phyloP scores from a whole-genome alignment of 1,140 invertebrate species.

The Watersipora subatra region DNA sequence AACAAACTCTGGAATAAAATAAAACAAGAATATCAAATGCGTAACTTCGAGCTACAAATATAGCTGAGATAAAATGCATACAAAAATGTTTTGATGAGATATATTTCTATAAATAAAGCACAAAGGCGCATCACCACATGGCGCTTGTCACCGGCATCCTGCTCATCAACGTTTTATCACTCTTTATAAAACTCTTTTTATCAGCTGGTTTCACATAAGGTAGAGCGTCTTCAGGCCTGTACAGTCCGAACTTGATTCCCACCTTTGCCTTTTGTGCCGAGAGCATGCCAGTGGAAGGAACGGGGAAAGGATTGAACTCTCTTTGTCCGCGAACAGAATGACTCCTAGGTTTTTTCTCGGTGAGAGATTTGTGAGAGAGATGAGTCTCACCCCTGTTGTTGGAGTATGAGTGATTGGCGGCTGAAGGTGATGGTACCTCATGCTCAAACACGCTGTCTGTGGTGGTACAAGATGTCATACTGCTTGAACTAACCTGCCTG shows the following conservation, averaged over 20 bases:
- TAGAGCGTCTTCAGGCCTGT: background rate
- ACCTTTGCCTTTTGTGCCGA: background rate
- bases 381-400: background rate
- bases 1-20: too few relatives aligned
- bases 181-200: background rate
- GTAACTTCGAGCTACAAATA: too few relatives aligned
- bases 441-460: background rate
- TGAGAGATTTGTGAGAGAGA: background rate
- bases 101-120: background rate
- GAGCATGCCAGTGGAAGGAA: background rate
- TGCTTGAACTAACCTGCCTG: background rate
- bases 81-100: too few relatives aligned
- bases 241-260: background rate
- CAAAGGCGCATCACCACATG: background rate
- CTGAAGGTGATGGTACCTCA: background rate
- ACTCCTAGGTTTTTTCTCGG: too few relatives aligned
- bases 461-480: background rate
- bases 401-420: background rate
- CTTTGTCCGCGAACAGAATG: too few relatives aligned
- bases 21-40: too few relatives aligned
- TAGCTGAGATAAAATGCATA: too few relatives aligned
- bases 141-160: background rate
- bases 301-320: background rate
- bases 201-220: background rate
- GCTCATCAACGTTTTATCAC: background rate